Base-by-base conservation (phyloP, 2,113 vertebrate species). In the Melanerpes formicivorus region DNA sequence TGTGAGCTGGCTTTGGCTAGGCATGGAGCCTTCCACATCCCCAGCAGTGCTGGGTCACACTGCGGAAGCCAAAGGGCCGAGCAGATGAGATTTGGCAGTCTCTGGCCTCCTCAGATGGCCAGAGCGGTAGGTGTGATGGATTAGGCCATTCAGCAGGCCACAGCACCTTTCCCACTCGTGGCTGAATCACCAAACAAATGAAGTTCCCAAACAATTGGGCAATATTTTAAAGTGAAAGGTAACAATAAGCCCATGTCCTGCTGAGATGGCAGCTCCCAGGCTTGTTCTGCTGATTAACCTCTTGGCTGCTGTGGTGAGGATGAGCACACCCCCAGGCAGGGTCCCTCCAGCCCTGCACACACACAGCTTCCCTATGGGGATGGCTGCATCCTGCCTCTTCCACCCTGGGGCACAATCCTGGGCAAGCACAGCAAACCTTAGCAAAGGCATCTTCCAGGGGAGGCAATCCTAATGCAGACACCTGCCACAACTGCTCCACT, bases 211-310 rank as follows among this genome's bases (percentile, higher is more conserved):
- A 95, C 93, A 96, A 95, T 95, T 0, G 0, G 34, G 71, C 55
- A 74, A 83, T 96, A 90, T 95, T 93, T 96, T 95, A 74, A 90
- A 95, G 84, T 34, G 37, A 88, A 60, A 0, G 1, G 32, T 67
- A 80, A 82, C 87, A 95, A 63, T 69, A 91, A 89, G 42, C 17
- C 26, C 52, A 64, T 72, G 72, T 86, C 76, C 71, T 82, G 64
- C 58, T 70, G 58, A 63, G 50, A 64, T 22, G n/a, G 50, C 37
- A 72, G 77, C 70, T 83, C 50, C n/a, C 0, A 1, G 30, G 69
- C 34, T 90, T 16, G 46, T 76, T 65, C 58, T 63, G 56, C 50
- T 1, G 3, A 23, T 90, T 88, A 91, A 95, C 87, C 56, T 29
- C 65, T 69, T 52, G 1, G 3, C 52, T 69, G 66, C 70, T 7